Percentiles rank a stretch among this genome's conserved stretches.
Evolutionary conservation across 2,888 invertebrate species (phyloP).

Genomic region (Folsomia manolachei): DNA sequence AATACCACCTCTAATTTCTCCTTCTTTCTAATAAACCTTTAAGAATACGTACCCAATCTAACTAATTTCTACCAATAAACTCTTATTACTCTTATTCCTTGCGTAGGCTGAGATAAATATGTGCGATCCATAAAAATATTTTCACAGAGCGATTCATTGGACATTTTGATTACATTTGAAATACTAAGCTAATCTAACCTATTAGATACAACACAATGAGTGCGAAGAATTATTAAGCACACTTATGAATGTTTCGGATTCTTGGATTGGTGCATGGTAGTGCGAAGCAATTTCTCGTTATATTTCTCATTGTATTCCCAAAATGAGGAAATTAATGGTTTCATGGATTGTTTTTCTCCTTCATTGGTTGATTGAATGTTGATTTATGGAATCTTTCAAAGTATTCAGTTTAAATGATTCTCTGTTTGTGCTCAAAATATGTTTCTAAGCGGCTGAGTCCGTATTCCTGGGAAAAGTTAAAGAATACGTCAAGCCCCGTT

Average conservation of each 20-base stretch:
- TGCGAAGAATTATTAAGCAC: no score
- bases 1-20: background rate
- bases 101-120: background rate
- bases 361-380: background rate
- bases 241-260: background rate
- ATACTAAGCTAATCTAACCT: background rate
- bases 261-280: no score
- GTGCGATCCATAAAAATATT: background rate
- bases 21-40: no score
- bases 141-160: background rate
- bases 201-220: background rate
- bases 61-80: no score
- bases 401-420: slow-evolving; percentile 20
- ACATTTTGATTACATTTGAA: background rate
- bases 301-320: background rate
- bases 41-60: no score
- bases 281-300: no score
- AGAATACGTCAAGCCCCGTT: no score
- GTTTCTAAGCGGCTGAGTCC: slow-evolving; percentile 63
- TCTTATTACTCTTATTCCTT: no score
- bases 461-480: slow-evolving; percentile 61
- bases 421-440: slow-evolving; percentile 59
- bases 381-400: background rate
- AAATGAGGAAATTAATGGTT: no score
- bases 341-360: no score